A percentile compares a stretch with the other conserved stretches of the same genome.
Evolutionary conservation across 2,888 invertebrate genomes (phyloP).

Genomic region (Drosophila prolongata): DNA sequence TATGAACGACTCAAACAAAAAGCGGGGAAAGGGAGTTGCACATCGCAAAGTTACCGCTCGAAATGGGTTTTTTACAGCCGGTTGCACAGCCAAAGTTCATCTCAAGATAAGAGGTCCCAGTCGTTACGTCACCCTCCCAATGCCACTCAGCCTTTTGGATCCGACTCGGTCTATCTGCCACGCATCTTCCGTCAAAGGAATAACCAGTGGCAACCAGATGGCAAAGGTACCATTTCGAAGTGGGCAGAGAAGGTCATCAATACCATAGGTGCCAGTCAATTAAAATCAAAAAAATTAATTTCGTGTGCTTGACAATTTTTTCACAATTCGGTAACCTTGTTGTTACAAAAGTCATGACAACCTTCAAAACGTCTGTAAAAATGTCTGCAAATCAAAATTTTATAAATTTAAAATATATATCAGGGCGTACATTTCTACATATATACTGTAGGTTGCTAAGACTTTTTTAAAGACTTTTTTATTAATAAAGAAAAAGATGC

Average conservation of each 20-base stretch:
- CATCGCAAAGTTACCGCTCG: slow-evolving; percentile 27
- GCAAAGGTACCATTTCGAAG: not conserved
- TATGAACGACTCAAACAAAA: slow-evolving; percentile 28
- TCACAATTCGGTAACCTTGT: no score
- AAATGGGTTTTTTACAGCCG: slow-evolving; percentile 46
- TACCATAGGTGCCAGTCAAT: slow-evolving; percentile 1
- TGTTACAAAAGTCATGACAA: no score
- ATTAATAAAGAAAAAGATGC: no score
- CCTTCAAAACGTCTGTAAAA: no score
- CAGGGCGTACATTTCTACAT: no score
- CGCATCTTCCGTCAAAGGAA: slow-evolving; percentile 10
- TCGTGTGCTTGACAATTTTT: not conserved
- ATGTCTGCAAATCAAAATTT: no score
- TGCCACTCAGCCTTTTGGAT: not conserved
- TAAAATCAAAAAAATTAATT: not conserved
- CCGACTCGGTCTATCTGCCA: not conserved
- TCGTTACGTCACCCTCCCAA: slow-evolving; percentile 4
- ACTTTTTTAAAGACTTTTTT: no score
- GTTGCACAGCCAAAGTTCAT: slow-evolving; percentile 36
- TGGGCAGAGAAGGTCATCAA: not conserved
- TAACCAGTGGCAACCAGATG: not conserved
- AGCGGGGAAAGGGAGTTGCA: slow-evolving; percentile 13
- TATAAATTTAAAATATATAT: no score
- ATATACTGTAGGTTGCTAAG: no score
- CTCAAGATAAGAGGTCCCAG: slow-evolving; percentile 33